Conservation (phyloP, 2,797 vertebrate genomes). For the Dipus sagitta region DNA sequence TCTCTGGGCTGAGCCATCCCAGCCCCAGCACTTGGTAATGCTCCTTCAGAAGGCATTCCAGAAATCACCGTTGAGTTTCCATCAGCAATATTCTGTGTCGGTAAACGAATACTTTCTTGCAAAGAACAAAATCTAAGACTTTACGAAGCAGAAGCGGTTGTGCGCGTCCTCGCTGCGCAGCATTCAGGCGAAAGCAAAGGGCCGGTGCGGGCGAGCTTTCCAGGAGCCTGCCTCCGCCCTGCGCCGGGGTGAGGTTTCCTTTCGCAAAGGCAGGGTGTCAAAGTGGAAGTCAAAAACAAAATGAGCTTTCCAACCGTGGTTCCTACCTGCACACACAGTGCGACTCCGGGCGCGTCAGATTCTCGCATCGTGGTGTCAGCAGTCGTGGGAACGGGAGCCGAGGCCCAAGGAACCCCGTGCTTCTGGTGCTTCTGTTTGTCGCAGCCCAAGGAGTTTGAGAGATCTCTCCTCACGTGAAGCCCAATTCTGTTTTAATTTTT, state of each 20-base stretch:
- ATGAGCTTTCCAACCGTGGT: conserved; percentile 27
- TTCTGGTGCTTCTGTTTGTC: too few species aligned
- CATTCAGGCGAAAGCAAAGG: conserved; percentile 3
- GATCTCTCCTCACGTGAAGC: neutral
- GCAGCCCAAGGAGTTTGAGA: neutral
- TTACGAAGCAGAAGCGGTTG: neutral
- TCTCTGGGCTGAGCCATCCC: neutral
- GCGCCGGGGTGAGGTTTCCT: neutral
- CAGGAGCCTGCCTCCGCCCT: neutral
- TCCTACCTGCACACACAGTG: neutral
- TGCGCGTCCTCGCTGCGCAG: conserved; percentile 52
- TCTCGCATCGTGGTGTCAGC: neutral
- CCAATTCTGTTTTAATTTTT: neutral
- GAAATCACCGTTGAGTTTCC: neutral
- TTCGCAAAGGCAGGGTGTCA: neutral
- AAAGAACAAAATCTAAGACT: conserved; percentile 39
- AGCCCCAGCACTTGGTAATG: neutral
- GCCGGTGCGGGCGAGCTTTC: conserved; percentile 1
- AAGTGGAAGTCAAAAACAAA: neutral
- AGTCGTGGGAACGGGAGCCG: neutral
- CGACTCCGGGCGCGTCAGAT: neutral
- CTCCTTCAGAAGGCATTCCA: neutral
- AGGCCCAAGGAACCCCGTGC: too few species aligned
- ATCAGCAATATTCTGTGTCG: neutral
- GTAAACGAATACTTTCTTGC: neutral